These are phyloP conservation scores for Anguilla rostrata DNA, from an alignment of 2,113 vertebrate species.

Conservation along the genomic window DNA sequence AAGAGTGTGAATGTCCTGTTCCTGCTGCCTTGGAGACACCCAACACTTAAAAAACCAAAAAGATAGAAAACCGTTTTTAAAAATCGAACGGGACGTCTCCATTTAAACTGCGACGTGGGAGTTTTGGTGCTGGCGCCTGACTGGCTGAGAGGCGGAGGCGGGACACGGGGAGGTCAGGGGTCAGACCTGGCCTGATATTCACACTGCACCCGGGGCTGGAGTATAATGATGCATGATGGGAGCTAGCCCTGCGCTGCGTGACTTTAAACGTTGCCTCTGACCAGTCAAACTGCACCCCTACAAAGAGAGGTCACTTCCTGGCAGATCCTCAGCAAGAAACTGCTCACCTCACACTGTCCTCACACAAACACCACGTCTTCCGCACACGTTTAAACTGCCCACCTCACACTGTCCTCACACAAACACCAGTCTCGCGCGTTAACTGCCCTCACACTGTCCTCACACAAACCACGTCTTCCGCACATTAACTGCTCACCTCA, in stretches of 20 bases:
- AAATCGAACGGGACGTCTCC: background rate
- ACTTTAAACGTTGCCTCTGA: conserved; percentile 33
- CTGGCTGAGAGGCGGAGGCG: conserved; percentile 11
- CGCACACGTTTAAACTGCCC: too few species aligned
- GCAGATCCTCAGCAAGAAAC: too few species aligned
- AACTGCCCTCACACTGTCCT: too few species aligned
- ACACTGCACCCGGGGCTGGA: conserved; percentile 24
- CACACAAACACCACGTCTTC: too few species aligned
- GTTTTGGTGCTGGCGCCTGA: background rate
- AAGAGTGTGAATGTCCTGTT: too few species aligned
- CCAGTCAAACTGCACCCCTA: conserved; percentile 1
- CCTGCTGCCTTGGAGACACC: background rate
- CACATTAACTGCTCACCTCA: too few species aligned
- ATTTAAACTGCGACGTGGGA: conserved; percentile 27
- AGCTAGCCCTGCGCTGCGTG: background rate
- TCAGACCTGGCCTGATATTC: conserved; percentile 32
- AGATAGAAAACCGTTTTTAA: too few species aligned
- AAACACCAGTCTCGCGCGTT: too few species aligned
- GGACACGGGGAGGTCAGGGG: conserved; percentile 26
- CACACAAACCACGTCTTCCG: too few species aligned
- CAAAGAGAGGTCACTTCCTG: background rate
- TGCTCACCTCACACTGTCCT: too few species aligned
- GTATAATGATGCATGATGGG: conserved; percentile 33
- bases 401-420: too few species aligned
- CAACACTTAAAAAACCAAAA: background rate